Base-by-base conservation (phyloP, 2,113 vertebrate genomes). In the Gallinago jamesoni region DNA sequence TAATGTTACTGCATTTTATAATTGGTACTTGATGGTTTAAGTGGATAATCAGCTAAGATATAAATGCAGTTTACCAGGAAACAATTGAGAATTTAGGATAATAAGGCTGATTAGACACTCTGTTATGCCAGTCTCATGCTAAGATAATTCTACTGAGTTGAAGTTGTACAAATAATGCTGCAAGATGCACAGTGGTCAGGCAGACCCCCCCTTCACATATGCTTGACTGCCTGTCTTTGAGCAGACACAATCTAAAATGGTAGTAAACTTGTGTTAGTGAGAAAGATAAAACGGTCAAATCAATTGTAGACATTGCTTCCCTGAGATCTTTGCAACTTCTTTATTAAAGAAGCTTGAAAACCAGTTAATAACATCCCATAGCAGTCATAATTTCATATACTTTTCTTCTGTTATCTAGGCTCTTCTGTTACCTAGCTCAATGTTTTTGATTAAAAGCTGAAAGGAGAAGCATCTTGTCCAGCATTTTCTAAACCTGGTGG, bases 1-100 rank as follows among this genome's bases (percentile, higher is more conserved):
- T 96, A 87, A 74, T 96, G 80, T 95, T 96, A 87, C 77, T 96
- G 90, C 93, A 55, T 95, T 95, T 95, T 97, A 62, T 97, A 94
- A 95, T 97, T 96, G 96, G 90, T 35, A 56, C 77, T 97, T 96
- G 91, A 53, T 96, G 88, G 94, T 94, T 92, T 97, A 97, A 97
- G 96, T 96, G 93, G 94, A 89, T 98, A 95, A 97, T 97, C 94
- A 97, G 45, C 94, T 94, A 93, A 96, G 94, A 91, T 75, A 90
- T 89, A 97, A 96, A 96, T 90, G 85, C 30, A 95, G 66, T 76
- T 95, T 97, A 93, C 91, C 92, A 94, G 91, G 89, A 97, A 97
- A 96, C 97, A 97, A 96, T 97, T 92, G 96, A 96, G 94, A 96
- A 96, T 96, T 96, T 93, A 91, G 95, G 90, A 88, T 97, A 93